phyloP scores from a whole-genome alignment of 2,888 invertebrate species.

The Megastigmus dorsalis region DNA sequence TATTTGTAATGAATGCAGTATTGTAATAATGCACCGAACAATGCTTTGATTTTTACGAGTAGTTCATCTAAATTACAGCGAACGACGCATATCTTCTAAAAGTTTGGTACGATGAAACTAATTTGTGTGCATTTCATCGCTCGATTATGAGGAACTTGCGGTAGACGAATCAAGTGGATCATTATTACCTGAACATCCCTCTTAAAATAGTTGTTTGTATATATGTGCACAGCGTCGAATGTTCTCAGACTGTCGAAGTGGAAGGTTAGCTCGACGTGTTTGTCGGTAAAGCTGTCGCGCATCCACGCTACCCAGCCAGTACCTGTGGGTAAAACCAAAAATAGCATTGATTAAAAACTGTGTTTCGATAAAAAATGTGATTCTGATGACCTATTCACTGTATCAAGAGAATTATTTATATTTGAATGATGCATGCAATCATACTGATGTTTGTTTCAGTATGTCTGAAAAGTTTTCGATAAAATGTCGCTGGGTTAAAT shows the following conservation, averaged over 20 bases:
- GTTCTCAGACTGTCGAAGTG: conserved; percentile 83
- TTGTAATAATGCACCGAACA: background rate
- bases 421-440: conserved; percentile 52
- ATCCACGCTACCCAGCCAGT: conserved; percentile 88
- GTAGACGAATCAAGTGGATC: background rate
- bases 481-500: too few relatives aligned
- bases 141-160: too few relatives aligned
- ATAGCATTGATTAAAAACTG: too few relatives aligned
- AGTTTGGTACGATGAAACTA: too few relatives aligned
- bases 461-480: too few relatives aligned
- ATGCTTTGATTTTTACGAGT: too few relatives aligned
- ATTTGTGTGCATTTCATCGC: too few relatives aligned
- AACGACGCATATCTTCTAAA: too few relatives aligned
- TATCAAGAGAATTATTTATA: too few relatives aligned
- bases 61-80: too few relatives aligned
- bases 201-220: conserved; percentile 83
- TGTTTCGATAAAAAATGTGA: conserved; percentile 1
- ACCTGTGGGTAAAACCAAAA: conserved; percentile 75
- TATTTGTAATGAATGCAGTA: background rate
- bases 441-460: background rate
- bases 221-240: conserved; percentile 81
- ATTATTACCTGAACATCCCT: conserved; percentile 80
- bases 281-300: conserved; percentile 76
- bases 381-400: too few relatives aligned
- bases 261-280: conserved; percentile 81